A percentile compares a stretch with the other conserved stretches of the same genome.
phyloP scores from a whole-genome alignment of 2,888 invertebrate species.

The Noctua pronuba region DNA sequence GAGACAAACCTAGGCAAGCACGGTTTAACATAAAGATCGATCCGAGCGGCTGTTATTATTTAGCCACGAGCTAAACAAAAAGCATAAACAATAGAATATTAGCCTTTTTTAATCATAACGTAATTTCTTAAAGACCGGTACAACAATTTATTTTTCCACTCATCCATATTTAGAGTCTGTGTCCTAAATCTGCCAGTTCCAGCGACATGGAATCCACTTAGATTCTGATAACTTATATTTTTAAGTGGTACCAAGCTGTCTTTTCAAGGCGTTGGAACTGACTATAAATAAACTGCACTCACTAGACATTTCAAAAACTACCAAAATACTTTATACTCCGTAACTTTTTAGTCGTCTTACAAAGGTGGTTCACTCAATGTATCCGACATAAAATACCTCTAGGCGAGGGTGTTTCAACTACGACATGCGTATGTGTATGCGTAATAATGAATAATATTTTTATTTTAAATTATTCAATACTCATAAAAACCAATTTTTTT shows the following conservation, averaged over 20 bases:
- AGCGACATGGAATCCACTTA: slow-evolving; percentile 16
- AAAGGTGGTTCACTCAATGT: no score
- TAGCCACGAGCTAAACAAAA: no score
- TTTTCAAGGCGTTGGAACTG: not conserved
- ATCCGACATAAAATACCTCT: no score
- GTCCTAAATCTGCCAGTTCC: slow-evolving; percentile 49
- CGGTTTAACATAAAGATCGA: no score
- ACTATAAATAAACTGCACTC: not conserved
- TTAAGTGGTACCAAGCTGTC: not conserved
- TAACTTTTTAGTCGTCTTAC: no score
- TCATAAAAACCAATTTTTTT: no score
- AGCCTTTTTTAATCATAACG: not conserved
- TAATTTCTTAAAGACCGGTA: not conserved
- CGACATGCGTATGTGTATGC: no score
- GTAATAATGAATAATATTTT: no score
- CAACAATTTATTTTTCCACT: not conserved
- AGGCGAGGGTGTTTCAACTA: no score
- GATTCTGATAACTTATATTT: slow-evolving; percentile 3
- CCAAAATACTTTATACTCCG: not conserved
- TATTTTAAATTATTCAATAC: no score
- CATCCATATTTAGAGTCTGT: slow-evolving; percentile 29
- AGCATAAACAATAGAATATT: not conserved
- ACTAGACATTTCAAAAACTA: not conserved
- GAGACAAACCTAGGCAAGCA: no score
- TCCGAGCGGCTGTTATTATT: no score